Evolutionary conservation across 2,888 invertebrate species (phyloP).

Genomic region (Chrysolina americana): DNA sequence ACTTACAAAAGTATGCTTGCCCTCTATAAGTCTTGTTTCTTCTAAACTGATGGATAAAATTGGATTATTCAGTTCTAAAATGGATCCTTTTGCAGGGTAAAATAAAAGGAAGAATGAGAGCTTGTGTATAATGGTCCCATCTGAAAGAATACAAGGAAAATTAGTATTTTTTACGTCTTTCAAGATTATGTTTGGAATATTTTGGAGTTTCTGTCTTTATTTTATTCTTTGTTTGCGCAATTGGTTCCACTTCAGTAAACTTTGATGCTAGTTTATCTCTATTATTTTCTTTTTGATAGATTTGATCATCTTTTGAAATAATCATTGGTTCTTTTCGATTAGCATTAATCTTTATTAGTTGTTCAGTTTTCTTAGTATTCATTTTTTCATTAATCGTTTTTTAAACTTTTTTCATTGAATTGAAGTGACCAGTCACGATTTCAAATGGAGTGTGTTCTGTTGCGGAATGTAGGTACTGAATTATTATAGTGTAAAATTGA

Average conservation of each 20-base stretch:
- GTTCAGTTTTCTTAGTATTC: not conserved
- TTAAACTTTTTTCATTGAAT: not conserved
- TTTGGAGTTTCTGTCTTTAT: constrained; percentile 19
- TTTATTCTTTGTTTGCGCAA: constrained; percentile 27
- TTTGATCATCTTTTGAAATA: not conserved
- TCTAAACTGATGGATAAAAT: not conserved
- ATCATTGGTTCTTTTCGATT: not conserved
- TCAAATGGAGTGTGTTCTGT: not conserved
- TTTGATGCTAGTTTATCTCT: too few species aligned
- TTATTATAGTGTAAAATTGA: constrained; percentile 9
- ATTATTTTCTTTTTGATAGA: not conserved
- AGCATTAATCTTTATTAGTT: not conserved
- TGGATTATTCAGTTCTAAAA: constrained; percentile 3
- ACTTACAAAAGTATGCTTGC: constrained; percentile 6
- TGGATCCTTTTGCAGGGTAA: not conserved
- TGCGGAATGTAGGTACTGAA: not conserved
- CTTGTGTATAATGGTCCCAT: too few species aligned
- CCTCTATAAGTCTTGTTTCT: not conserved
- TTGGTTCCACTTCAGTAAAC: constrained; percentile 10
- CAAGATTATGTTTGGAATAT: constrained; percentile 14
- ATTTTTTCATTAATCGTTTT: not conserved
- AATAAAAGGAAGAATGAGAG: too few species aligned
- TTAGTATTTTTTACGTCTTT: constrained; percentile 23
- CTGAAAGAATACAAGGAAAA: not conserved
- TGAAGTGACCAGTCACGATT: not conserved